Conservation (phyloP, 2,797 vertebrate species). For the Hipposideros larvatus region DNA sequence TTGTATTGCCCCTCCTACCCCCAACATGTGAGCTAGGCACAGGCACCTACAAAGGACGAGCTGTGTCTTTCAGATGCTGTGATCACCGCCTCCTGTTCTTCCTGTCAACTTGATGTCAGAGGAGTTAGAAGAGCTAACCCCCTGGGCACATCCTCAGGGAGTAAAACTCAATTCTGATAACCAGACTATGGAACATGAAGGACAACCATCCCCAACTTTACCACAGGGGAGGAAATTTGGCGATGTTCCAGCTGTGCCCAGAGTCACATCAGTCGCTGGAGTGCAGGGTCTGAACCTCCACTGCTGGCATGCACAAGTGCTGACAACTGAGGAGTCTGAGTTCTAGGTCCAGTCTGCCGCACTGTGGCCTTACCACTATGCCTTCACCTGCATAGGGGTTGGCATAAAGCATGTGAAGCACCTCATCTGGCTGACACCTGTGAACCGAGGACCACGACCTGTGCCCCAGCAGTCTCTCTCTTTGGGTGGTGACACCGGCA, state of each 20-base stretch:
- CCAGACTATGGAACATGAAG: accelerated
- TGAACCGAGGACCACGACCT: neutral
- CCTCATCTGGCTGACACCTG: neutral
- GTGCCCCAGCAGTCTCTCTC: neutral
- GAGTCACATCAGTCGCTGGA: no score
- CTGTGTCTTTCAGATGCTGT: neutral
- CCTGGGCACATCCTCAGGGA: neutral
- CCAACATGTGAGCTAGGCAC: neutral
- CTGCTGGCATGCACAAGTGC: neutral
- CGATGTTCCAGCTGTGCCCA: no score
- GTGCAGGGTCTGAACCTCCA: neutral
- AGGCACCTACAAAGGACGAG: neutral
- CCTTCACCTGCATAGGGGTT: no score
- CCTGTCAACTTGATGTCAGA: neutral
- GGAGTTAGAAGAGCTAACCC: neutral
- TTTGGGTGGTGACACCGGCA: neutral
- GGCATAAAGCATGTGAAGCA: neutral
- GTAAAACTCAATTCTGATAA: neutral
- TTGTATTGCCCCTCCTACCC: neutral
- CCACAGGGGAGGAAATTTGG: neutral
- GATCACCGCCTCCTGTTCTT: neutral
- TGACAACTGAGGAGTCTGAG: neutral
- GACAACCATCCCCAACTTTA: neutral
- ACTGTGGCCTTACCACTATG: no score
- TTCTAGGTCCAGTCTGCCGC: neutral